These are phyloP conservation scores for Amazona vittata DNA, from an alignment of 2,113 vertebrate species.

Conservation along the genomic window DNA sequence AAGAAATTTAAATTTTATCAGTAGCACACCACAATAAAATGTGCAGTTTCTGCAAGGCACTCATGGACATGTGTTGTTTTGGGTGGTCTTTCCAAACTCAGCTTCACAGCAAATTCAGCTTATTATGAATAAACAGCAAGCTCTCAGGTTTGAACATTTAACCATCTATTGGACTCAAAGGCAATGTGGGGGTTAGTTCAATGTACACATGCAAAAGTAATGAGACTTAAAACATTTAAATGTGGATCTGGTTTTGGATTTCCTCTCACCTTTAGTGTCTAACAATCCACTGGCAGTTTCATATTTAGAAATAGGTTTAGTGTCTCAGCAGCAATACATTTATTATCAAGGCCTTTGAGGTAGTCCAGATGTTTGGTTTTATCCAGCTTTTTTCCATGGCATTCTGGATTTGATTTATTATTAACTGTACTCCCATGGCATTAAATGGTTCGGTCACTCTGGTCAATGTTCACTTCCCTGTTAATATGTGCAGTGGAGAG, in stretches of 20 bases:
- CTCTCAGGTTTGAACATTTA: neutral
- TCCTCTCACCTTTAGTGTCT: neutral
- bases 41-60: neutral
- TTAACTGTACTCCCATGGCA: neutral
- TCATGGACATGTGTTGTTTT: neutral
- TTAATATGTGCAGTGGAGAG: neutral
- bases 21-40: neutral
- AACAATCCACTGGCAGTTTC: neutral
- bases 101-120: neutral
- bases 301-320: neutral
- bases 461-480: neutral
- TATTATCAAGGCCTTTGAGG: neutral
- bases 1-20: neutral
- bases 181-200: neutral
- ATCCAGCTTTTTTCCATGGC: neutral
- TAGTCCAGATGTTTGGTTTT: neutral
- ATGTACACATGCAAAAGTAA: neutral
- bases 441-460: neutral
- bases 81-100: neutral
- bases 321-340: neutral
- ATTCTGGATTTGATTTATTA: neutral
- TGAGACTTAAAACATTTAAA: neutral
- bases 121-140: neutral
- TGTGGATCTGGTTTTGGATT: neutral
- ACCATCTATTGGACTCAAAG: neutral